phyloP scores from a whole-genome alignment of 2,888 invertebrate species.

The Phorcus lineatus region DNA sequence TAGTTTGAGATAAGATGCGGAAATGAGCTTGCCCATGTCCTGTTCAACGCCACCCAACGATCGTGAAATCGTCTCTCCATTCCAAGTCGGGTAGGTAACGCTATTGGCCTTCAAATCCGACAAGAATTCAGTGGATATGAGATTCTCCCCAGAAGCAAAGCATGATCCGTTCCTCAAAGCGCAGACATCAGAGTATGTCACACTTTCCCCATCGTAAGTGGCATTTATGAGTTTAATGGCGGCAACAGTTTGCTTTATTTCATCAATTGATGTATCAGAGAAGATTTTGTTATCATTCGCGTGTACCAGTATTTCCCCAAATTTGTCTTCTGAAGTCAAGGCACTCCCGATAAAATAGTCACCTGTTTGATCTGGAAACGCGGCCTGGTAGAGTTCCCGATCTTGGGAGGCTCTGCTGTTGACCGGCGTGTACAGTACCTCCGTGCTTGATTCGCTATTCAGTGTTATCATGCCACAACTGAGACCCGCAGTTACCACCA shows the following conservation, averaged over 20 bases:
- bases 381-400: constrained; percentile 26
- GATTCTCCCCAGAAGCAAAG: constrained; percentile 11
- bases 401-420: no score
- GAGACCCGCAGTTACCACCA: constrained; percentile 42
- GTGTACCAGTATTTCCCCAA: constrained; percentile 11
- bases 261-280: neutral
- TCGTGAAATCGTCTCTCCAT: neutral
- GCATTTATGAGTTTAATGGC: neutral
- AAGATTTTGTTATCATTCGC: constrained; percentile 19
- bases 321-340: constrained; percentile 26
- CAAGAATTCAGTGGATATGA: constrained; percentile 25
- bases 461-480: constrained; percentile 38
- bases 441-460: constrained; percentile 45
- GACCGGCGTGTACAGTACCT: constrained; percentile 42
- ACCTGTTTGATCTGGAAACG: constrained; percentile 36
- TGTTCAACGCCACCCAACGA: constrained; percentile 6
- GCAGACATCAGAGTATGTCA: constrained; percentile 28
- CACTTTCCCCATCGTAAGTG: neutral
- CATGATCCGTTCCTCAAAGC: constrained; percentile 19
- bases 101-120: neutral
- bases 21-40: constrained; percentile 9
- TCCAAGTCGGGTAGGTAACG: constrained; percentile 36
- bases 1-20: constrained; percentile 35
- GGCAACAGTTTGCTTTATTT: constrained; percentile 21
- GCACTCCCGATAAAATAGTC: constrained; percentile 32